Evolutionary conservation across 1,140 invertebrate genomes (phyloP).

Genomic region (Vollenhovia emeryi): DNA sequence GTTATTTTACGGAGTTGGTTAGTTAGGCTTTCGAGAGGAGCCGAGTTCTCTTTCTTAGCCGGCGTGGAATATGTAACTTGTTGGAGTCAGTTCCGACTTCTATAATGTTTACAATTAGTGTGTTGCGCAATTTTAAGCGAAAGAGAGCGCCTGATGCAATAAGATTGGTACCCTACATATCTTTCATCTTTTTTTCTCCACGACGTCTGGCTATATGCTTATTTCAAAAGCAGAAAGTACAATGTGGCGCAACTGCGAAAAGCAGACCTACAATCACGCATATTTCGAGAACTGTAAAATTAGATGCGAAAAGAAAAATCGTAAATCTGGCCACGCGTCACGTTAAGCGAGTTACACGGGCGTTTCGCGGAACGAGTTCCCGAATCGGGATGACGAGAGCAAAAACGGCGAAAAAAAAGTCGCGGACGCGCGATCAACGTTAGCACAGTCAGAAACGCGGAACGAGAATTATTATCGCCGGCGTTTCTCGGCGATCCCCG

Average conservation of each 20-base stretch:
- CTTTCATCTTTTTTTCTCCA: background rate
- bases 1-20: background rate
- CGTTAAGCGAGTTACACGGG: background rate
- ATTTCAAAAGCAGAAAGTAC: background rate
- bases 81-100: background rate
- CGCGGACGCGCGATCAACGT: background rate
- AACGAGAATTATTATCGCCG: background rate
- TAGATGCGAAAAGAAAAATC: background rate
- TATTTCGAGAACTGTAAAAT: background rate
- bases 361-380: background rate
- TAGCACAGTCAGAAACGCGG: background rate
- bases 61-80: conserved; percentile 8
- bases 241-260: background rate
- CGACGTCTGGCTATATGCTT: background rate
- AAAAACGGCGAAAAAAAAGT: background rate
- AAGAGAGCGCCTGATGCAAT: too few relatives aligned
- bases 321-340: too few relatives aligned
- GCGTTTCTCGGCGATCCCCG: background rate
- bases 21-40: background rate
- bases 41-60: background rate
- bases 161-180: too few relatives aligned
- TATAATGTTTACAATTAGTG: too few relatives aligned
- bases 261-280: background rate
- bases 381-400: background rate
- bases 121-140: background rate